phyloP scores from a whole-genome alignment of 2,113 vertebrate genomes.

The Limanda limanda region DNA sequence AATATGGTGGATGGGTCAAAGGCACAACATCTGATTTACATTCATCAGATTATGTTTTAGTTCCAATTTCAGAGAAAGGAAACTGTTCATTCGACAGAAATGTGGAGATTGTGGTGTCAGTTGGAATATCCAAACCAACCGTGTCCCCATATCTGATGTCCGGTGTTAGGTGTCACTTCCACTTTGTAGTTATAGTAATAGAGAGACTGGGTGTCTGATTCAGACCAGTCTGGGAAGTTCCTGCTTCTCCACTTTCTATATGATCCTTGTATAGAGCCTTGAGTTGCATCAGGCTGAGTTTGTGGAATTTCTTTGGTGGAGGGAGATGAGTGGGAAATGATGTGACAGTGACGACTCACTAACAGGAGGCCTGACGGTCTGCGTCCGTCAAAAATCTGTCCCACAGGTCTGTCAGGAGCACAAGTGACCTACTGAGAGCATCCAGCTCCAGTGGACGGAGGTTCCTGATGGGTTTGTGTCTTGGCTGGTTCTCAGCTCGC shows the following conservation, averaged over 20 bases:
- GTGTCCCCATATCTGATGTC: neutral
- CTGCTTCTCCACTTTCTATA: neutral
- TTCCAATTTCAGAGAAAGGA: too few relatives aligned
- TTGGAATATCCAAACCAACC: too few relatives aligned
- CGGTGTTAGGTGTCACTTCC: constrained; percentile 1
- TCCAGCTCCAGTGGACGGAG: too few relatives aligned
- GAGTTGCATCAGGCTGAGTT: constrained; percentile 16
- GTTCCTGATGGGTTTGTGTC: too few relatives aligned
- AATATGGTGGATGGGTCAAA: too few relatives aligned
- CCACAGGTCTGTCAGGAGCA: neutral
- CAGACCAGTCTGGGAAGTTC: constrained; percentile 36
- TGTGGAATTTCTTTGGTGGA: constrained; percentile 2
- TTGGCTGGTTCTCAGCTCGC: too few relatives aligned
- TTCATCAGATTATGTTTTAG: too few relatives aligned
- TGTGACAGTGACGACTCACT: constrained; percentile 18
- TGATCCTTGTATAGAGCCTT: neutral
- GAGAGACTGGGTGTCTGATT: constrained; percentile 11
- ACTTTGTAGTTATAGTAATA: neutral
- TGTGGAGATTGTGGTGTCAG: neutral
- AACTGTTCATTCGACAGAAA: neutral
- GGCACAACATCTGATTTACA: too few relatives aligned
- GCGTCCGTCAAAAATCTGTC: neutral
- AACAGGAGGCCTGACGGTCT: constrained; percentile 35
- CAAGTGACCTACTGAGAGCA: constrained; percentile 24
- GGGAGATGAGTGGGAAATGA: constrained; percentile 32